Conservation (phyloP, 1,140 invertebrate genomes). For the Drosophila ironensis region DNA sequence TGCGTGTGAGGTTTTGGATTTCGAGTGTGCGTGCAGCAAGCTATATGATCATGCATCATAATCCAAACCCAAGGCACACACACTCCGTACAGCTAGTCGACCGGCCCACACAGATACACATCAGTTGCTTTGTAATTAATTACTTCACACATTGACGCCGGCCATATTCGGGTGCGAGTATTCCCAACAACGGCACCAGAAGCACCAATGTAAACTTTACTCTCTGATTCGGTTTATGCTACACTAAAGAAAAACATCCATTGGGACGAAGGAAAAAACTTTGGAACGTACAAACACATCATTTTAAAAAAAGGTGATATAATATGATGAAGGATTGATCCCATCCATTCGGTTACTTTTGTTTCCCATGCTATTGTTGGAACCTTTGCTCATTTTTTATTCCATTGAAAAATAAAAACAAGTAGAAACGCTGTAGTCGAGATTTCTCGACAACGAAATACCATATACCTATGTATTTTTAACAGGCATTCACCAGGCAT, state of each 20-base stretch:
- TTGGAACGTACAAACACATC: too few species aligned
- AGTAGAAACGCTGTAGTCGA: too few species aligned
- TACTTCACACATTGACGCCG: conserved; percentile 80
- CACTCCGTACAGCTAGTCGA: conserved; percentile 7
- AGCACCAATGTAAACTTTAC: conserved; percentile 65
- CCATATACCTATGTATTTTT: too few species aligned
- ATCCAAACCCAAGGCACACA: conserved; percentile 61
- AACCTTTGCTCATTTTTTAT: too few species aligned
- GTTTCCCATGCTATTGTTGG: too few species aligned
- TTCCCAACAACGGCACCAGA: conserved; percentile 30
- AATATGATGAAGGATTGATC: too few species aligned
- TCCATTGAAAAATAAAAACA: too few species aligned
- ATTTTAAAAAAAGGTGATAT: too few species aligned
- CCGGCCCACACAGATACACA: conserved; percentile 63
- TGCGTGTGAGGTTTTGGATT: conserved; percentile 18
- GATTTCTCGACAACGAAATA: too few species aligned
- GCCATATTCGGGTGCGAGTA: conserved; percentile 40
- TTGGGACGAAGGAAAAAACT: neutral
- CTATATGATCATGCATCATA: conserved; percentile 78
- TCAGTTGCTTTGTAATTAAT: conserved; percentile 80
- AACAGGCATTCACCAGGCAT: too few species aligned
- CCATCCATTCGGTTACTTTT: too few species aligned
- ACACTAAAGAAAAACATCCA: neutral
- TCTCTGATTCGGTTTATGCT: conserved; percentile 28
- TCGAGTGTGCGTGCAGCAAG: conserved; percentile 60